Base-by-base conservation (phyloP, 2,113 vertebrate genomes). In the Fregata magnificens region DNA sequence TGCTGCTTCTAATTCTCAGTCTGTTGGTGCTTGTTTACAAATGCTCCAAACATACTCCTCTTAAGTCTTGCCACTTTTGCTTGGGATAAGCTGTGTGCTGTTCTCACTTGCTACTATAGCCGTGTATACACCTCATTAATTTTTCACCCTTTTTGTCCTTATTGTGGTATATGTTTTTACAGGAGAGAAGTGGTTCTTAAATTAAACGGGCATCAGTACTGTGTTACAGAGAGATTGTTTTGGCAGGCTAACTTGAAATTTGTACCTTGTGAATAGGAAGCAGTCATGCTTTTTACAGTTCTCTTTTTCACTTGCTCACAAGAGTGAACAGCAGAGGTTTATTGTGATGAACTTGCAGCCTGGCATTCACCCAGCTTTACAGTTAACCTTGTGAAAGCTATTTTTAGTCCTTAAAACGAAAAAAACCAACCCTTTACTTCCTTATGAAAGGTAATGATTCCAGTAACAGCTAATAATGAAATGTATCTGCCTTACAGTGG, bases 401-500 rank as follows among this genome's bases (percentile, higher is more conserved):
- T 62, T 81, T 94, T 81, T 66, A 62, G 36, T 67, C 38, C 77
- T 86, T 78, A 45, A 69, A 94, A 61, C 53, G 50, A 20, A 19
- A 32, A 38, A 7, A 7, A 10, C 13, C 32, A 28, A 0, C 19
- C 59, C 65, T 86, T 79, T 16, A 9, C 9, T 77, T 45, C 24
- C 21, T 42, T 82, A 7, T 16, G 66, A n/a, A 82, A 92, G 20
- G 67, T 25, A 55, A 8, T 0, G 0, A 7, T 63, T 55, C 36
- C 0, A 1, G 45, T 49, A 25, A 44, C 72, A 86, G 56, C 80
- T 94, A 10, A 19, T 61, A 31, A 44, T 18, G n/a, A 44, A 42
- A 49, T 0, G 0, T 78, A 45, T 93, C 63, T 98, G 45, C 88
- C 86, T 93, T 96, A 10, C 97, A 99, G 99, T 49, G 99, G 99